phyloP scores from a whole-genome alignment of 2,888 invertebrate species.

The Tubulanus polymorphus region DNA sequence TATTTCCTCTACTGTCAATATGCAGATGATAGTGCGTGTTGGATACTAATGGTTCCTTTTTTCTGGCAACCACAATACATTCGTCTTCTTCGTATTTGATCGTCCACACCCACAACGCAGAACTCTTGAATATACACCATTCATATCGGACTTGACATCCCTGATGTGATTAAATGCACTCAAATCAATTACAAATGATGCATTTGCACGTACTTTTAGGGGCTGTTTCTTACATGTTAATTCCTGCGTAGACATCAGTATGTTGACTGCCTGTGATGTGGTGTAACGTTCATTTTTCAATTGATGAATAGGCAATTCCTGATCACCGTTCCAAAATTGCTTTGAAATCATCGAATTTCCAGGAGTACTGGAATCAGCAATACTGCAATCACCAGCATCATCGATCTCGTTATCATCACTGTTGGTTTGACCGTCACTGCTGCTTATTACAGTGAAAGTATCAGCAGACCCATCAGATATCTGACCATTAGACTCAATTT shows the following conservation, averaged over 20 bases:
- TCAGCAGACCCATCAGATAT: too few species aligned
- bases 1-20: neutral
- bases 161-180: neutral
- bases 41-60: neutral
- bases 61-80: neutral
- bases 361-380: too few species aligned
- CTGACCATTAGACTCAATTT: too few species aligned
- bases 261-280: neutral
- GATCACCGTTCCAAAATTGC: neutral
- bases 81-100: neutral
- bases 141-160: neutral
- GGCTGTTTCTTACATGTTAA: neutral
- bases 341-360: too few species aligned
- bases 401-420: neutral
- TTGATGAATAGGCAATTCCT: neutral
- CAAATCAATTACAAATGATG: neutral
- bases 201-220: neutral
- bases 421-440: too few species aligned
- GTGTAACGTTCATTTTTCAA: neutral
- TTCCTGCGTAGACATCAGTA: neutral
- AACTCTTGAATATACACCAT: neutral
- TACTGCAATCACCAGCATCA: neutral
- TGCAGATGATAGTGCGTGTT: neutral
- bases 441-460: too few species aligned
- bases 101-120: neutral